Base-by-base conservation (phyloP, 2,797 vertebrate species). In the Scolopax rusticola region DNA sequence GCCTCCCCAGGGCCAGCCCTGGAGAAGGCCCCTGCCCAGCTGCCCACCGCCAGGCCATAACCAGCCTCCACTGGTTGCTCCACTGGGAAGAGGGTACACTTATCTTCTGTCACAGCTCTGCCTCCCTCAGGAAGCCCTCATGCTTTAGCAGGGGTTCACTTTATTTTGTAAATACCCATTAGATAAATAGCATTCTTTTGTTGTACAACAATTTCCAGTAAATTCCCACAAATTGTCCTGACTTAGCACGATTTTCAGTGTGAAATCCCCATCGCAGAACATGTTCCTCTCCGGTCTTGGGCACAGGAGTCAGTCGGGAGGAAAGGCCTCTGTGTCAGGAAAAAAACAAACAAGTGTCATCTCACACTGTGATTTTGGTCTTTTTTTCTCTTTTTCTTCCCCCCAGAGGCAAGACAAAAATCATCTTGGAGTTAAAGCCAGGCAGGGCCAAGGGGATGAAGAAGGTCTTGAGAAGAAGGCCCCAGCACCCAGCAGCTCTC, bases 281-380 rank as follows among this genome's bases (percentile, higher is more conserved):
- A 24, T 1, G 3, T 3, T 68, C 45, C 56, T 33, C 13, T 36
- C 41, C 36, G 21, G 21, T 19, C 17, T 38, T 15, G 33, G 30
- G 51, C 19, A 53, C 2, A 20, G 18, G 21, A 56, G 15, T 19
- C 18, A 15, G 18, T 12, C 51, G 33, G 38, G 41, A 82, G 16
- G 4, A 8, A 21, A 50, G 20, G 18, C 25, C 61, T 74, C 67
- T 27, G 12, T 45, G 21, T 13, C 24, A 78, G 11, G 59, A 80
- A 79, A 0, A 1, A 79, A 0, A 1, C 24, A 56, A 59, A 48
- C 5, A 45, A 27, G 6, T 4, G 15, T 41, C 1, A 0, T 14
- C 8, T 63, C 30, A n/a, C 15, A 0, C 7, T 21, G 17, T 1
- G 5, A 56, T 48, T 50, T 56, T 19, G 21, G 5, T n/a, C 16